Conservation (phyloP, 2,888 invertebrate genomes). For the Gryllus longicercus region DNA sequence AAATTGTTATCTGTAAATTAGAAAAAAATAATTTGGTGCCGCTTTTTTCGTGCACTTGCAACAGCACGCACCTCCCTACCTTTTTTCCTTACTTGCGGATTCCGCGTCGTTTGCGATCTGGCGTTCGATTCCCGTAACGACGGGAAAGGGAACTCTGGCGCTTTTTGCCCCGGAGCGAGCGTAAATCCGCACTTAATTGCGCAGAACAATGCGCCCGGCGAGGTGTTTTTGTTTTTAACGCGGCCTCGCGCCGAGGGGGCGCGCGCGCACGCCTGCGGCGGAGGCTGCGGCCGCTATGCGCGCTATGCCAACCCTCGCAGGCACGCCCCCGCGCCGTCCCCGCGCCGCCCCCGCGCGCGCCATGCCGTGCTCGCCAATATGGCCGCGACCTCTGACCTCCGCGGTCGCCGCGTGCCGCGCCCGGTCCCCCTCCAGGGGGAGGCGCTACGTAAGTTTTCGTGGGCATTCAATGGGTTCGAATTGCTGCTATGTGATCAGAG, state of each 20-base stretch:
- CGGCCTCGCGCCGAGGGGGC: neutral
- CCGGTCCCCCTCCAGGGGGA: neutral
- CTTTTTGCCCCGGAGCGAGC: neutral
- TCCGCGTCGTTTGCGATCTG: neutral
- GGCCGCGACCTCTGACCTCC: neutral
- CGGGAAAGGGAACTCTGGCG: neutral
- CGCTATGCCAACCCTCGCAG: neutral
- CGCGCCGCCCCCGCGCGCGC: neutral
- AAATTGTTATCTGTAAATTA: too few species aligned
- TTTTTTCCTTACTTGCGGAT: too few species aligned
- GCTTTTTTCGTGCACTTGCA: too few species aligned
- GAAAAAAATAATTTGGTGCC: too few species aligned
- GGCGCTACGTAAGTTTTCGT: too few species aligned
- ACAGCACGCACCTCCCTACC: too few species aligned
- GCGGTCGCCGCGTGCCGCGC: neutral
- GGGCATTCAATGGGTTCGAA: too few species aligned
- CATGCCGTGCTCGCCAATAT: neutral
- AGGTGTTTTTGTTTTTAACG: slow-evolving; percentile 3
- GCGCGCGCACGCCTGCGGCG: neutral
- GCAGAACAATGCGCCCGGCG: slow-evolving; percentile 7
- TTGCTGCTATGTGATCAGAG: too few species aligned
- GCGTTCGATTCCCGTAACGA: neutral
- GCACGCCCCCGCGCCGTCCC: neutral
- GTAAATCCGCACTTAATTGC: slow-evolving; percentile 17
- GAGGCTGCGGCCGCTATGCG: neutral